Conservation (phyloP, 37 sponge, comb jelly and placozoan genomes). For the Halichondria panicea region DNA sequence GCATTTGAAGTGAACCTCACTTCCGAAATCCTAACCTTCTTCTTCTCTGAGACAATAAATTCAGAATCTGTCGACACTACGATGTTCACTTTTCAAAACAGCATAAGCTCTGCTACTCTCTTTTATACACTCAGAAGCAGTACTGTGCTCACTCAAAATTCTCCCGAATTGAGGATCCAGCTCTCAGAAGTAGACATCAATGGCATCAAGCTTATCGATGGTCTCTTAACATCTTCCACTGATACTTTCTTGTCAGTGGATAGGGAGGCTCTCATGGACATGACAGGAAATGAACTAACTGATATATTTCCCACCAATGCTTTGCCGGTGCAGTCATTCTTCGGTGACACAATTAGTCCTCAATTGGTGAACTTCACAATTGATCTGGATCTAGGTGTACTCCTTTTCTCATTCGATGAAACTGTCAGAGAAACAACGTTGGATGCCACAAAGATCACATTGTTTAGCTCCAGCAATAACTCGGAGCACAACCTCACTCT, state of each 20-base stretch:
- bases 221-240: constrained; percentile 38
- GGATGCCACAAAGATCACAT: constrained; percentile 68
- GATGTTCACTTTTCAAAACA: constrained; percentile 75
- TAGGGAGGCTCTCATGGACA: constrained; percentile 69
- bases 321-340: constrained; percentile 22
- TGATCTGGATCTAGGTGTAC: constrained; percentile 63
- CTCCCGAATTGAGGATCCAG: constrained; percentile 48
- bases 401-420: constrained; percentile 80
- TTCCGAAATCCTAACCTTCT: constrained; percentile 41
- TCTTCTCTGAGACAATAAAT: constrained; percentile 88
- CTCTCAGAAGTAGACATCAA: constrained; percentile 77
- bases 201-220: constrained; percentile 74
- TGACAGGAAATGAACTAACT: constrained; percentile 72
- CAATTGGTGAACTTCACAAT: constrained; percentile 63
- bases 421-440: constrained; percentile 74
- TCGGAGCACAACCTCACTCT: constrained; percentile 49
- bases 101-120: constrained; percentile 32
- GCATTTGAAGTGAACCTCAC: constrained; percentile 62
- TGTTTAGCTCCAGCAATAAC: constrained; percentile 21
- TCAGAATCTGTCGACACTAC: constrained; percentile 76
- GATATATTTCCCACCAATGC: constrained; percentile 55
- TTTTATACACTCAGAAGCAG: constrained; percentile 60
- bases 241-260: constrained; percentile 76
- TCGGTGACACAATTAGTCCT: constrained; percentile 60
- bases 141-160: constrained; percentile 54